Conservation (phyloP, 2,888 invertebrate species). For the Cryptus viduatorius region DNA sequence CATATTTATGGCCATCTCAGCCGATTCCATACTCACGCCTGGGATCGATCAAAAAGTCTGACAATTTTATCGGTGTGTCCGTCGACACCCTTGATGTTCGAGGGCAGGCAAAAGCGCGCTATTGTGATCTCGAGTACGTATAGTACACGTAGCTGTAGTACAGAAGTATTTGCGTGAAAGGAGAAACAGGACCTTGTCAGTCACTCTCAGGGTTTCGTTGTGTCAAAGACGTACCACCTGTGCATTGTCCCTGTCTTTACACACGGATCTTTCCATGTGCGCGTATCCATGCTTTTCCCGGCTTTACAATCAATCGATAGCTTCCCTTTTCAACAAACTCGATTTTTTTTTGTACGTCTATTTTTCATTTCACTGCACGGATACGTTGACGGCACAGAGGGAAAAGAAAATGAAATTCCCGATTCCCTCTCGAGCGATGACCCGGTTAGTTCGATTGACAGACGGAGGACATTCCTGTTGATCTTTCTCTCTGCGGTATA, state of each 20-base stretch:
- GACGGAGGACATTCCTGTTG: neutral
- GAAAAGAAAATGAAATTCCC: slow-evolving; percentile 12
- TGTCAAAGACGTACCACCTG: slow-evolving; percentile 20
- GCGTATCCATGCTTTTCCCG: neutral
- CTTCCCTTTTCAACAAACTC: slow-evolving; percentile 19
- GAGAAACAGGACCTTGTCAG: neutral
- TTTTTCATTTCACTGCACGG: neutral
- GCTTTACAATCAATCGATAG: slow-evolving; percentile 3
- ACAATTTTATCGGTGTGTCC: slow-evolving; percentile 71
- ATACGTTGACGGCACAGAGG: neutral
- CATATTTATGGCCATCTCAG: slow-evolving; percentile 31
- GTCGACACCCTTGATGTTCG: slow-evolving; percentile 49
- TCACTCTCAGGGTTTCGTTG: slow-evolving; percentile 8
- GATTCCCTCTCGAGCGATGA: neutral
- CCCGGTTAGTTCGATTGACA: neutral
- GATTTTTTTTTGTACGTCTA: neutral
- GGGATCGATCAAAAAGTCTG: slow-evolving; percentile 69
- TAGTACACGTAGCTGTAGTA: neutral
- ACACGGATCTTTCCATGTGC: neutral
- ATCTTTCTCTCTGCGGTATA: neutral
- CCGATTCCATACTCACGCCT: slow-evolving; percentile 47
- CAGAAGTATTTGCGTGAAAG: neutral
- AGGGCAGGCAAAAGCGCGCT: slow-evolving; percentile 30
- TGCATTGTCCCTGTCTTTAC: neutral
- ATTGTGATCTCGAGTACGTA: slow-evolving; percentile 31